Conservation (phyloP, 1,140 invertebrate genomes). For the Eriocheir sinensis region DNA sequence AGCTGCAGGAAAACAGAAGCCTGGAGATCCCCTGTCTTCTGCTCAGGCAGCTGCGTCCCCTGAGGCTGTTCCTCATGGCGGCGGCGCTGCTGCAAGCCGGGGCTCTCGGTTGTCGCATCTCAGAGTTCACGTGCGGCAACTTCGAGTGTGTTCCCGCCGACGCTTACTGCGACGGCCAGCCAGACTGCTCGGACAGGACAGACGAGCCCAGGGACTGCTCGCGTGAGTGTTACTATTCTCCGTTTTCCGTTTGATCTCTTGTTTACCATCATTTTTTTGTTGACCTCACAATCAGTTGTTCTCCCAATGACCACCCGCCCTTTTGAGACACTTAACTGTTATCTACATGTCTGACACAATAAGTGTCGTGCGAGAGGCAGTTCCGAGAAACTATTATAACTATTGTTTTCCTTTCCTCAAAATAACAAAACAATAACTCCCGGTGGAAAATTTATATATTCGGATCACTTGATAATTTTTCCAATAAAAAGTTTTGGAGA, state of each 20-base stretch:
- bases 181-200: conserved; percentile 92
- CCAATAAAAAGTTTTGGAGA: background rate
- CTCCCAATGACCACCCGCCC: too few species aligned
- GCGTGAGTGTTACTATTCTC: conserved; percentile 40
- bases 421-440: background rate
- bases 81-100: conserved; percentile 57
- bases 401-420: background rate
- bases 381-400: too few species aligned
- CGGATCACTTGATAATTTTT: background rate
- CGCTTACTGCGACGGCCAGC: conserved; percentile 90
- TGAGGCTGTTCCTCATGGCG: conserved; percentile 64
- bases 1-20: background rate
- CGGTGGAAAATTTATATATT: background rate
- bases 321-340: too few species aligned
- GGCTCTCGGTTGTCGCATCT: conserved; percentile 85
- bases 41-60: background rate
- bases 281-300: background rate
- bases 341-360: too few species aligned
- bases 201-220: conserved; percentile 93
- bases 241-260: background rate
- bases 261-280: too few species aligned
- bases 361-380: too few species aligned
- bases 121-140: conserved; percentile 91
- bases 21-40: conserved; percentile 18
- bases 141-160: conserved; percentile 90